A percentile compares a stretch with the other conserved stretches of the same genome.
Evolutionary conservation across 2,888 invertebrate genomes (phyloP).

Genomic region (Amitus sp.): DNA sequence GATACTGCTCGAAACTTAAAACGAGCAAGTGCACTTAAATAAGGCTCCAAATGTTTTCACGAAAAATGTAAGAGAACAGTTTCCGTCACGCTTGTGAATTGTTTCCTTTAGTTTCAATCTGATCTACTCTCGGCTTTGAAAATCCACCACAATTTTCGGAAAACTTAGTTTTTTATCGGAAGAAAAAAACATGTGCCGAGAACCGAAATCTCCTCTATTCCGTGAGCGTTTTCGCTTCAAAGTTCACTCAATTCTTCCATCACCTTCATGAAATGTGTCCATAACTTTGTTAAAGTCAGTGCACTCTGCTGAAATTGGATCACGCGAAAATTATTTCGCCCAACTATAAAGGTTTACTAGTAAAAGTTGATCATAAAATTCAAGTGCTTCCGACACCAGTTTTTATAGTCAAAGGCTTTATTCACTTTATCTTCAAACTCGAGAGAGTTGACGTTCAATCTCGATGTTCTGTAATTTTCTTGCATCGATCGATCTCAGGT

Average conservation of each 20-base stretch:
- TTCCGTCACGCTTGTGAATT: constrained; percentile 10
- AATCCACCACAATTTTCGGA: no score
- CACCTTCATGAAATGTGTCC: background rate
- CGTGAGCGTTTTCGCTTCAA: background rate
- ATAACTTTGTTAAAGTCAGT: constrained; percentile 28
- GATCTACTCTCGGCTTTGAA: no score
- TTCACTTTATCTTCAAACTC: no score
- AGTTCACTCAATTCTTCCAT: background rate
- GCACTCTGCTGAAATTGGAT: constrained; percentile 22
- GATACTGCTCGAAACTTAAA: constrained; percentile 14
- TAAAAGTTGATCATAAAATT: no score
- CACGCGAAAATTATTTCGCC: constrained; percentile 15
- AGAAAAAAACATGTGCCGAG: no score
- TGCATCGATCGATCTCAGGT: no score
- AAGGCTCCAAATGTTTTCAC: constrained; percentile 12
- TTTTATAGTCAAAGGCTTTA: background rate
- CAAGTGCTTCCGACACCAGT: no score
- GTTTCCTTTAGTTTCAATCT: no score
- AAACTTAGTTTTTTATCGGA: no score
- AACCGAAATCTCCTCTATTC: background rate
- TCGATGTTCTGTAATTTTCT: constrained; percentile 22
- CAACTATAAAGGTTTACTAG: no score
- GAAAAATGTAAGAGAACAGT: constrained; percentile 15
- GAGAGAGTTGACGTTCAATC: constrained; percentile 1
- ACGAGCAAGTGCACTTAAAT: constrained; percentile 26